These are phyloP conservation scores for Bradypodion ventrale DNA, from an alignment of 2,797 vertebrate genomes.

Conservation along the genomic window DNA sequence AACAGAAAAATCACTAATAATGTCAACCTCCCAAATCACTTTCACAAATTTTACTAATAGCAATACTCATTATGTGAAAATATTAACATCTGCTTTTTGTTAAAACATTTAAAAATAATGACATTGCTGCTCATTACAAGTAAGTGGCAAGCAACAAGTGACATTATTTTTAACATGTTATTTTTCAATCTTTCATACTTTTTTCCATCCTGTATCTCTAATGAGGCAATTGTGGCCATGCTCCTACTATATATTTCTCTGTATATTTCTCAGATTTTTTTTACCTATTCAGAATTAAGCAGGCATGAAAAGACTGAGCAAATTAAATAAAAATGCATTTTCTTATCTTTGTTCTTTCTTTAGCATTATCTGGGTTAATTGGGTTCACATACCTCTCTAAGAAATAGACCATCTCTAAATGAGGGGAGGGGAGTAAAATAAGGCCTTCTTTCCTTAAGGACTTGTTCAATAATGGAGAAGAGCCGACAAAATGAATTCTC, in stretches of 20 bases:
- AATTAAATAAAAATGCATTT: conserved; percentile 38
- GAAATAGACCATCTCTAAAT: conserved; percentile 20
- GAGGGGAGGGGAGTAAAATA: neutral
- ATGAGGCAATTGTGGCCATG: neutral
- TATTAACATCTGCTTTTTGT: neutral
- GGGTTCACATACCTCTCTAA: conserved; percentile 23
- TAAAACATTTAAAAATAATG: no score
- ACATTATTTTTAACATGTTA: neutral
- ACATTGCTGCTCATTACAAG: neutral
- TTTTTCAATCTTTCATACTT: neutral
- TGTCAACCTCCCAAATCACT: no score
- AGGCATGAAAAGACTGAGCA: conserved; percentile 17
- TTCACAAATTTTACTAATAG: no score
- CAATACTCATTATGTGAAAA: neutral
- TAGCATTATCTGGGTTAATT: neutral
- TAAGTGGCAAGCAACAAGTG: neutral
- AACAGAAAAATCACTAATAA: no score
- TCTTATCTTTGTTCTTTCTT: conserved; percentile 35
- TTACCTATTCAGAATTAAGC: conserved; percentile 25
- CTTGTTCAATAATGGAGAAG: conserved; percentile 9
- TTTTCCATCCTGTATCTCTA: conserved; percentile 23
- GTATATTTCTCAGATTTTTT: conserved; percentile 17
- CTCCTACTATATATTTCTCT: neutral
- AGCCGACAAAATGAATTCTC: conserved; percentile 1
- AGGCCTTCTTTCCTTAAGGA: conserved; percentile 11